Evolutionary conservation across 1,140 invertebrate species (phyloP).

Genomic region (Drosophila tropicalis): DNA sequence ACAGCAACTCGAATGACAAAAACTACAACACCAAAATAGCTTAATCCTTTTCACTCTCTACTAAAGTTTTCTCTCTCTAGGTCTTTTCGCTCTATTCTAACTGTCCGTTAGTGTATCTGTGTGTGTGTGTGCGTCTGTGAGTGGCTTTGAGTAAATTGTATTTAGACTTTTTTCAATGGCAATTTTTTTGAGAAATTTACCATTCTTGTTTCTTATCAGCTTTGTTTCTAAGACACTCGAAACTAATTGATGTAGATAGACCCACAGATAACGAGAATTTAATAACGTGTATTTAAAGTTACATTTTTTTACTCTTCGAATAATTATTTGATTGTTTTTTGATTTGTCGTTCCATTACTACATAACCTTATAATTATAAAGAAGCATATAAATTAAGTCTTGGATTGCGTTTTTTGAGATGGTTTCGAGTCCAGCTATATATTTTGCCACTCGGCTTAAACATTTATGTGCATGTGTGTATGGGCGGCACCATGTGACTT

Average conservation of each 20-base stretch:
- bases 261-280: no score
- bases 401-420: no score
- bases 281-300: no score
- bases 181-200: not conserved
- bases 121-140: not conserved
- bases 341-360: no score
- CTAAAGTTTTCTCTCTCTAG: conserved; percentile 29
- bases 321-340: no score
- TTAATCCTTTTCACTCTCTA: conserved; percentile 61
- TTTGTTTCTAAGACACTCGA: not conserved
- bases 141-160: not conserved
- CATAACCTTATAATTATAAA: no score
- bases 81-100: conserved; percentile 15
- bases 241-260: no score
- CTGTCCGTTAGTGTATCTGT: not conserved
- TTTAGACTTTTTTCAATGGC: not conserved
- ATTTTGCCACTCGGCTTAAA: not conserved
- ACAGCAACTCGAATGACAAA: conserved; percentile 57
- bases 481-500: not conserved
- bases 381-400: no score
- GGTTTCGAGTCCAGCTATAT: not conserved
- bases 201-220: not conserved
- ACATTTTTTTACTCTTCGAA: no score
- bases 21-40: conserved; percentile 62
- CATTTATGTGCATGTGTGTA: not conserved